Evolutionary conservation across 2,113 vertebrate genomes (phyloP), one percentile per base, ranked within the genome.

Genomic region (Apodemus sylvaticus): DNA sequence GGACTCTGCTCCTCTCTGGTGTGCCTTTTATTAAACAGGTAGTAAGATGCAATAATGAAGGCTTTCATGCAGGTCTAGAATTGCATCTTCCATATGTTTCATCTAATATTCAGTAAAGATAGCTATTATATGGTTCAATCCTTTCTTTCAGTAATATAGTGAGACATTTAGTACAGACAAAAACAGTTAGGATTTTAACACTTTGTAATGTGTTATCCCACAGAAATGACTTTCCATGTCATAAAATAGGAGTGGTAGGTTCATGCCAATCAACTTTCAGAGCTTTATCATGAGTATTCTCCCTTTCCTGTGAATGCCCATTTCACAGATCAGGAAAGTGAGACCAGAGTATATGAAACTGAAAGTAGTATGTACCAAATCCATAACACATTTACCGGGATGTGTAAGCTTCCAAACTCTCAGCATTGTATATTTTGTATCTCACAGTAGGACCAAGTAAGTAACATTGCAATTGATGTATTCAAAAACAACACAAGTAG

Each of bases 401-500:
- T 20, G 55, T 5, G 16, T 0, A 26, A 34, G 39, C 82, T 19
- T 24, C 31, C 76, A 8, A 7, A 5, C 7, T 53, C 24, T 22
- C 36, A 83, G 19, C 3, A 19, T 51, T 11, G 10, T 13, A 2
- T 22, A 58, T 86, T 85, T 93, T 62, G 14, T 10, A 2, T 16
- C 3, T 16, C 2, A 14, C 31, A 3, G 0, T 5, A 31, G 8
- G 1, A 36, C 74, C 0, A 2, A n/a, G 10, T 45, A 36, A 78
- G 9, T 60, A 60, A 66, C 5, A 24, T 12, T 14, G n/a, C 10
- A 55, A 66, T 0, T 0, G 58, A 74, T 2, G 29, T 45, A 39
- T 29, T 64, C 24, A 60, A 14, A 81, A n/a, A 6, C 62, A 51
- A 17, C 55, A 22, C 29, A 42, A 91, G 34, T 36, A 48, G 36